Evolutionary conservation across 2,113 vertebrate genomes (phyloP).

Genomic region (Dicaeum eximium): DNA sequence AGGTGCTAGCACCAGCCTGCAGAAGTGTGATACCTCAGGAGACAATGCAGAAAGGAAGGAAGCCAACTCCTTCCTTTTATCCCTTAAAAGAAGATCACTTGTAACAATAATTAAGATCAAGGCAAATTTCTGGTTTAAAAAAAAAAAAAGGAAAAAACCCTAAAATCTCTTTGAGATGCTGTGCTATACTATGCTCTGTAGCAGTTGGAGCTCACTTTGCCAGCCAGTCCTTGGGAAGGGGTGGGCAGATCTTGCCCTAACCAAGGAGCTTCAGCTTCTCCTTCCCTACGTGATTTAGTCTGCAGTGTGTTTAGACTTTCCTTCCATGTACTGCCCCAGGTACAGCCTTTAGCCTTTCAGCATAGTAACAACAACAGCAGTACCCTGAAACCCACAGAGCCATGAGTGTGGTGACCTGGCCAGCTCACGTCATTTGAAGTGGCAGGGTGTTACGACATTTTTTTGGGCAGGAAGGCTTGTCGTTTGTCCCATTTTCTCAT

Average conservation of each 20-base stretch:
- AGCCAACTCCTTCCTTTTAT: background rate
- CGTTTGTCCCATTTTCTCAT: slow-evolving; percentile 25
- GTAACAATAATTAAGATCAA: background rate
- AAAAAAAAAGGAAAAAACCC: background rate
- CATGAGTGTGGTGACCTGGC: background rate
- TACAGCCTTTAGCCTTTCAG: background rate
- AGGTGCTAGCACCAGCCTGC: background rate
- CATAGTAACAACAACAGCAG: background rate
- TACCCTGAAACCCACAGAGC: background rate
- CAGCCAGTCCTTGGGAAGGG: background rate
- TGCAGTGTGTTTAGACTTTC: background rate
- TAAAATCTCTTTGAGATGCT: background rate
- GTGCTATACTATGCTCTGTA: background rate
- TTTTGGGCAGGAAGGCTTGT: slow-evolving; percentile 17
- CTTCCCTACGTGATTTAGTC: background rate
- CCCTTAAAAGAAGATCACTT: background rate
- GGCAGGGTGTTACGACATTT: background rate
- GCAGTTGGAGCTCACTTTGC: background rate
- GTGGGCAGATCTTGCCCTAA: background rate
- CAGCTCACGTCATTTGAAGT: background rate
- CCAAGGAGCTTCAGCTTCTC: background rate
- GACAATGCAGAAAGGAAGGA: background rate
- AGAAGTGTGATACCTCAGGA: background rate
- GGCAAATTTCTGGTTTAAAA: background rate
- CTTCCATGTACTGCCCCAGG: background rate